Conservation (phyloP, 2,797 vertebrate genomes). For the Falco cherrug region DNA sequence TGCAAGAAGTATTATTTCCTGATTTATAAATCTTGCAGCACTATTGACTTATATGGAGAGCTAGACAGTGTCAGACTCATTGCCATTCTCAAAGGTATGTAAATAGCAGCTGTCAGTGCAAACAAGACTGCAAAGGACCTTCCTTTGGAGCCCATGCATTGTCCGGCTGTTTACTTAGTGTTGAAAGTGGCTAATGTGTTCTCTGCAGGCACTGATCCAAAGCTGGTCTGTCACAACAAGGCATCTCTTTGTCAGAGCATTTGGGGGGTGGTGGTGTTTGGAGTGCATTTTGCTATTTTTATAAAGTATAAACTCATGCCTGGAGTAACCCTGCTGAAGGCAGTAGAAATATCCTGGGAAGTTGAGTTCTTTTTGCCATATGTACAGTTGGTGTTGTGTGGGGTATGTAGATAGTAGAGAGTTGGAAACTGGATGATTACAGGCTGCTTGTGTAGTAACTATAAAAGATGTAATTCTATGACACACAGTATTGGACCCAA, state of each 20-base stretch:
- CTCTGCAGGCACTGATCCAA: neutral
- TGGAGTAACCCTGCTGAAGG: neutral
- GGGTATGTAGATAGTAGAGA: neutral
- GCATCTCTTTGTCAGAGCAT: neutral
- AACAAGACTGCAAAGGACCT: neutral
- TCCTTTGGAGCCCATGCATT: neutral
- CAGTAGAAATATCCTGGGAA: neutral
- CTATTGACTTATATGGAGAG: conserved; percentile 34
- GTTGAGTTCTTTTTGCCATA: neutral
- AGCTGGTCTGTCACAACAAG: neutral
- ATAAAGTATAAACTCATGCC: neutral
- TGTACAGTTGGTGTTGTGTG: neutral
- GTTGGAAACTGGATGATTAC: neutral
- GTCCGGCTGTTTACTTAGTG: neutral
- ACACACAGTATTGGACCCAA: neutral
- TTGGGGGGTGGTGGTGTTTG: neutral
- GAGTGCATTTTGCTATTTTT: neutral
- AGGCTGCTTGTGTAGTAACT: neutral
- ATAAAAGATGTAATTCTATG: neutral
- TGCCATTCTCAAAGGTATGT: neutral
- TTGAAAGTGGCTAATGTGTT: neutral
- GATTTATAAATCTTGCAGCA: conserved; percentile 21
- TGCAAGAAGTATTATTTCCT: conserved; percentile 52
- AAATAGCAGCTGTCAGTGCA: conserved; percentile 38
- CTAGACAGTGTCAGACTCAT: neutral